A percentile compares a stretch with the other conserved stretches of the same genome.
phyloP scores from a whole-genome alignment of 2,888 invertebrate genomes.

The Phyllotreta cruciferae region DNA sequence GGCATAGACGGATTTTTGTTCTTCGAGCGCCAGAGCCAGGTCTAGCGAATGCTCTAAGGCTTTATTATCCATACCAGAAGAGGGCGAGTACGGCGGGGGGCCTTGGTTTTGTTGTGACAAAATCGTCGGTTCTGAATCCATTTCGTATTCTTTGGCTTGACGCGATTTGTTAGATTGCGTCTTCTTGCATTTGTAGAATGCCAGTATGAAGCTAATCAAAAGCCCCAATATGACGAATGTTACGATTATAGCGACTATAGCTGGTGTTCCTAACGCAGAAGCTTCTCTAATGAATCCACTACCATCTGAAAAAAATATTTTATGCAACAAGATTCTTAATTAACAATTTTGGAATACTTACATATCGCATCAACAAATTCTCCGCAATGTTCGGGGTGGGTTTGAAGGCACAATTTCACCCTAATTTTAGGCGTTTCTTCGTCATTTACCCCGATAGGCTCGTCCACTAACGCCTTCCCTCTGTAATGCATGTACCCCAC shows the following conservation, averaged over 20 bases:
- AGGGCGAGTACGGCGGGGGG: conserved; percentile 90
- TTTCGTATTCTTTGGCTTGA: conserved; percentile 87
- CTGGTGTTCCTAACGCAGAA: conserved; percentile 77
- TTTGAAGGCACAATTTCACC: conserved; percentile 81
- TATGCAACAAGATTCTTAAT: too few species aligned
- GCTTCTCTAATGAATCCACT: conserved; percentile 82
- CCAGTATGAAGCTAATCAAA: conserved; percentile 76
- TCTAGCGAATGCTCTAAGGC: conserved; percentile 90
- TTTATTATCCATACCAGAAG: conserved; percentile 88
- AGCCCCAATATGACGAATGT: conserved; percentile 82
- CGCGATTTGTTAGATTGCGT: conserved; percentile 82
- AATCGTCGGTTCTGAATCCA: conserved; percentile 85
- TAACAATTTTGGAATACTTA: conserved; percentile 62
- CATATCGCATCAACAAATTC: conserved; percentile 84
- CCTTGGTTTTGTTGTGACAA: conserved; percentile 87
- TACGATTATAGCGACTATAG: conserved; percentile 78
- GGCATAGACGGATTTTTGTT: conserved; percentile 85
- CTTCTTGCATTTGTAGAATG: conserved; percentile 86
- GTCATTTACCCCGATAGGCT: conserved; percentile 66
- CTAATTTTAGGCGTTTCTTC: conserved; percentile 74
- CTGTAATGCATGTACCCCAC: conserved; percentile 62
- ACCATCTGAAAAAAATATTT: conserved; percentile 69
- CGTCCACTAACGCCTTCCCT: conserved; percentile 63
- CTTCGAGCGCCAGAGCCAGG: conserved; percentile 81
- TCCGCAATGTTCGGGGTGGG: conserved; percentile 83